Evolutionary conservation across 2,113 vertebrate species (phyloP).

Genomic region (Cettia cetti): DNA sequence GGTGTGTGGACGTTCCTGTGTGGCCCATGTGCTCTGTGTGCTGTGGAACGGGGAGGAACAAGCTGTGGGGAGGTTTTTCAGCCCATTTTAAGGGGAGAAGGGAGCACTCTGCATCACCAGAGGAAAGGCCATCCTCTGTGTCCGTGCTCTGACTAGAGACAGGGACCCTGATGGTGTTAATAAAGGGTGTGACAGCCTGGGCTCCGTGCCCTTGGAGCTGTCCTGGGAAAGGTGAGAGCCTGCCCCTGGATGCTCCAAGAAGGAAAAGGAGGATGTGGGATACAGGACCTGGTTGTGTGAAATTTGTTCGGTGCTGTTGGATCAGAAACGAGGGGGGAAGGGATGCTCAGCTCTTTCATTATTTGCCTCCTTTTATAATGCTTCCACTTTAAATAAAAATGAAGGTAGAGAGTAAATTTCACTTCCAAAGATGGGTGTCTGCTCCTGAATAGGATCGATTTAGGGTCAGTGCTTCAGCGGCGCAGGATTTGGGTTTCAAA

Average conservation of each 20-base stretch:
- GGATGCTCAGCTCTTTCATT: not conserved
- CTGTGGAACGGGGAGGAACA: not conserved
- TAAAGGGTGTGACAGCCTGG: not conserved
- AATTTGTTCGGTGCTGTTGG: not conserved
- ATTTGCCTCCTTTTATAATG: not conserved
- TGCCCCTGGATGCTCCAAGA: fast-evolving
- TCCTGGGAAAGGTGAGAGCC: not conserved
- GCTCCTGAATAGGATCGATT: not conserved
- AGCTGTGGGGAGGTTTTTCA: not conserved
- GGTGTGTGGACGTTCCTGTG: not conserved
- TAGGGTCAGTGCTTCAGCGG: not conserved
- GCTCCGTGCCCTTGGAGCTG: fast-evolving
- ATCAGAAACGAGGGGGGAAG: not conserved
- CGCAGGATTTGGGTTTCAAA: not conserved
- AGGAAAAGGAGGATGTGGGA: fast-evolving
- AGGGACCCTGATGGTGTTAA: fast-evolving
- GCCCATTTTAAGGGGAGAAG: fast-evolving
- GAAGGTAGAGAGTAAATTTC: not conserved
- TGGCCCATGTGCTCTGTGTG: fast-evolving
- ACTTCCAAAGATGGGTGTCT: not conserved
- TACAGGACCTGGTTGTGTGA: fast-evolving
- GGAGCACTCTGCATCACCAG: fast-evolving
- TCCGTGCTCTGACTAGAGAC: fast-evolving
- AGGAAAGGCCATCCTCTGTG: not conserved
- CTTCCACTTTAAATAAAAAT: not conserved